These are phyloP conservation scores for Helogale parvula DNA, from an alignment of 2,113 vertebrate species.

Conservation along the genomic window DNA sequence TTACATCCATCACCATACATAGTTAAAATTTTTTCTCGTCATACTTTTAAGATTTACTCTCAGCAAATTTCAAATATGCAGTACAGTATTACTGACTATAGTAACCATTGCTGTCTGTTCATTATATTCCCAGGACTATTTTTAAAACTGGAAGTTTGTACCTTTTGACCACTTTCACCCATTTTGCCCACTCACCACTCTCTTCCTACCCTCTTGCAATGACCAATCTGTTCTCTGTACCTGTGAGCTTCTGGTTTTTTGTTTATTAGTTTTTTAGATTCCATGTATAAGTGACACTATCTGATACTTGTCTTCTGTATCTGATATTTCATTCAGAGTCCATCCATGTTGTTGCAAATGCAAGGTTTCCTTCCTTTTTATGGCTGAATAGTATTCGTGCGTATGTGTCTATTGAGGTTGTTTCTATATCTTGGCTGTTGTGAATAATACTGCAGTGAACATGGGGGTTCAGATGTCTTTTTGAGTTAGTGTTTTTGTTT, in stretches of 20 bases:
- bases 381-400: neutral
- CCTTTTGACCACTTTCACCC: neutral
- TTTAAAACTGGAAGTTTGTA: neutral
- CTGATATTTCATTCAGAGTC: neutral
- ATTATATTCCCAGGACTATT: neutral
- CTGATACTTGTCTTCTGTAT: neutral
- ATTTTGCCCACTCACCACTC: neutral
- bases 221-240: neutral
- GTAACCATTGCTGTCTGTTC: neutral
- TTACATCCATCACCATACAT: neutral
- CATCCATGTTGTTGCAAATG: neutral
- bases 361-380: neutral
- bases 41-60: neutral
- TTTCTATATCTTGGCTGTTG: neutral
- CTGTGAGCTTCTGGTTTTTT: neutral
- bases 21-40: neutral
- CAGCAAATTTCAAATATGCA: neutral
- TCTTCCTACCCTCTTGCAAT: neutral
- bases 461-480: neutral
- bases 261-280: neutral
- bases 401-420: neutral
- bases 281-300: neutral
- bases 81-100: neutral
- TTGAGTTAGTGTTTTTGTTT: neutral
- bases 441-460: neutral